Evolutionary conservation across 2,113 vertebrate genomes (phyloP), one percentile per base, ranked within the genome.

Genomic region (Urocitellus parryii): DNA sequence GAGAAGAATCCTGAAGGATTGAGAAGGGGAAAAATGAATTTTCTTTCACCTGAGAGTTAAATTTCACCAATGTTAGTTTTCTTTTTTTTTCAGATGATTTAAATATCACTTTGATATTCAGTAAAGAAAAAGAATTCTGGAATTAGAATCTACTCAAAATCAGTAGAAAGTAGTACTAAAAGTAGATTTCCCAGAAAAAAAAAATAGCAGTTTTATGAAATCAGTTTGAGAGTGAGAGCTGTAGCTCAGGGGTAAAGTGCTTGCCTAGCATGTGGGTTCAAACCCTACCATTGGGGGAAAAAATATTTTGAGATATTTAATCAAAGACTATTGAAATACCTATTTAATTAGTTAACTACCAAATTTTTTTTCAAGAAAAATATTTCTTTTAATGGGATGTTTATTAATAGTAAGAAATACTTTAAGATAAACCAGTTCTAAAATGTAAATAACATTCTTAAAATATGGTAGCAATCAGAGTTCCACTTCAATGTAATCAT

Each of bases 341-440:
- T 63, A 39, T 25, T 29, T 73, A 86, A 65, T 32, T 9, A 72
- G 5, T 67, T 70, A 34, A 77, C 14, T 89, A 20, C 70, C 9
- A 77, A 45, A 88, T 96, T 80, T 48, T 73, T 96, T 96, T 81
- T 80, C 58, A 88, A n/a, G 39, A 88, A 68, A 82, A 77, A 70
- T 63, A 1, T 70, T 94, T 29, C n/a, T 70, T 80, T 93, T 29
- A 65, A 63, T 70, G 51, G 37, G 22, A 63, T 48, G 73, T 68
- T 91, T 67, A 76, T 90, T 70, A 80, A 88, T 67, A 74, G 13
- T 20, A 73, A 61, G 29, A 76, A 97, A 45, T 63, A 70, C 5
- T 45, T 14, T 88, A 88, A 39, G 48, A 8, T 73, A 91, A 86
- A 29, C 24, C 88, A n/a, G n/a, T 63, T 91, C 22, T 32, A 82